Evolutionary conservation across 2,113 vertebrate genomes (phyloP), one percentile per base, ranked within the genome.

Genomic region (Pterocles gutturalis): DNA sequence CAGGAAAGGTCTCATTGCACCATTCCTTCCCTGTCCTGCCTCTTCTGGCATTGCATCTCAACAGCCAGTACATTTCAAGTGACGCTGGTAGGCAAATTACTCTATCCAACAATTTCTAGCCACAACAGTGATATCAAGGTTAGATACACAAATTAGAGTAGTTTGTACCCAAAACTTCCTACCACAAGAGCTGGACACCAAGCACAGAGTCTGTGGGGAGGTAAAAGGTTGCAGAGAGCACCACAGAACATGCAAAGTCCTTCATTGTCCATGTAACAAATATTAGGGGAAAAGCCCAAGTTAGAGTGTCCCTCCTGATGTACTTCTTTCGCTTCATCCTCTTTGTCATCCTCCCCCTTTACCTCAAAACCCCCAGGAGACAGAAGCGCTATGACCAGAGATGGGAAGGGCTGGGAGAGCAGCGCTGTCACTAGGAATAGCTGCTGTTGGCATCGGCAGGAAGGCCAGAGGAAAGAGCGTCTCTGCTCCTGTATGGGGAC

Each of bases 401-500:
- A 51, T 3, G 4, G 49, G 70, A 83, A 77, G 29, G 70, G 55
- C 18, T 82, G 58, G 49, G 34, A 87, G 53, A 90, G 61, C 2
- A 5, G 49, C 70, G 55, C 83, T 62, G 65, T 53, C 5, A 4
- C 54, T 60, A 69, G 88, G 70, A 79, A 48, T 86, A 89, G 67
- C 83, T 83, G 26, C 78, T 33, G 36, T 61, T 85, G 60, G 92
- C 62, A 61, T 26, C 29, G 25, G 82, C 81, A 88, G 70, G 70
- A 91, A 85, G 62, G 79, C 75, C 38, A 34, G 79, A 89, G 69
- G 79, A 80, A 78, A 80, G 51, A 85, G 45, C 1, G 29, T 87
- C 71, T 94, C 62, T 91, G 90, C 85, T 90, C 20, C 84, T 94
- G 66, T 82, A 48, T 15, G 17, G 82, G 92, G 92, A 97, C 92